Conservation (phyloP, 2,797 vertebrate species). For the Microhierax caerulescens region DNA sequence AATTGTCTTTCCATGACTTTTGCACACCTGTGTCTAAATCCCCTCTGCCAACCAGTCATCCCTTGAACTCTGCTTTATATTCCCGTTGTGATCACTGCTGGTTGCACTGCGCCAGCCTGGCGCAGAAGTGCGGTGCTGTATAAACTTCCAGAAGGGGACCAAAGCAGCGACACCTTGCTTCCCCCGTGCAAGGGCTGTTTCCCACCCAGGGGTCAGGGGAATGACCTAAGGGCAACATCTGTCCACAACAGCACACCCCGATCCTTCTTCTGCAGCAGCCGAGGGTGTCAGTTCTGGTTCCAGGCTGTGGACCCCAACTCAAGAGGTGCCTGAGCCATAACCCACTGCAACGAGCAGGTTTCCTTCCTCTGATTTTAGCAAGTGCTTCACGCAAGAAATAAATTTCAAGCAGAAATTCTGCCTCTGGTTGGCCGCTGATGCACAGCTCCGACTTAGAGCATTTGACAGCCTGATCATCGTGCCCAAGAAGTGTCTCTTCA, state of each 20-base stretch:
- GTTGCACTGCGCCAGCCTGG: not conserved
- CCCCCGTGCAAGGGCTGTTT: not conserved
- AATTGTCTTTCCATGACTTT: not conserved
- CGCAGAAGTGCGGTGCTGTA: fast-evolving
- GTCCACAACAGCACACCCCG: fast-evolving
- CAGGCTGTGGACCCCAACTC: fast-evolving
- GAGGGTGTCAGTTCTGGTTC: not conserved
- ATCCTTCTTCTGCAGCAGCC: not conserved
- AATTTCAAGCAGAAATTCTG: not conserved
- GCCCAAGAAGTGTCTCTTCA: not conserved
- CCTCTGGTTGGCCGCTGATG: fast-evolving
- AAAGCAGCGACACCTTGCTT: not conserved
- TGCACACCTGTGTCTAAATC: not conserved
- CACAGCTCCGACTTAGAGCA: fast-evolving
- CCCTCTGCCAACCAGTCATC: not conserved
- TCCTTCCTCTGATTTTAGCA: not conserved
- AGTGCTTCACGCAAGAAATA: not conserved
- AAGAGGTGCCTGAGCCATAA: not conserved
- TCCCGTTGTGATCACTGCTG: not conserved
- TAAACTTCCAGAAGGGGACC: not conserved
- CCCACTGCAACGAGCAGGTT: fast-evolving
- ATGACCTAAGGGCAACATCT: not conserved
- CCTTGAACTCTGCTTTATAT: not conserved
- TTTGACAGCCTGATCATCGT: not conserved
- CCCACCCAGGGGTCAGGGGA: not conserved